Evolutionary conservation across 64 coral and sea anemone genomes (phyloP).

Genomic region (Montipora efflorescens): DNA sequence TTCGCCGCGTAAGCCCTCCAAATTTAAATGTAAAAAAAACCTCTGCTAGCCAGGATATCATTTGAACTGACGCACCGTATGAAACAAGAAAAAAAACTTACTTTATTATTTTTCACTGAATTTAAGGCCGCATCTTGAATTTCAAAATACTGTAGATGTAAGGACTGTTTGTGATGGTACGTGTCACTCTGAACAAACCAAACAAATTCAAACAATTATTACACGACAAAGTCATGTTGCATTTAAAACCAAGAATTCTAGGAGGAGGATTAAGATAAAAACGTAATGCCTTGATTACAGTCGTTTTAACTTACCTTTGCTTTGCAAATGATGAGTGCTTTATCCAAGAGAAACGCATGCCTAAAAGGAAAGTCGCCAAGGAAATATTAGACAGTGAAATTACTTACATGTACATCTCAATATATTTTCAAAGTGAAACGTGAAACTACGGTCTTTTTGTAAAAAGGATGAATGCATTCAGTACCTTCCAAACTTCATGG

Average conservation of each 20-base stretch:
- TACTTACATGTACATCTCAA: too few species aligned
- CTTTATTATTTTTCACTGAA: constrained; percentile 54
- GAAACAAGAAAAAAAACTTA: neutral
- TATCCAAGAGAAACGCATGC: constrained; percentile 94
- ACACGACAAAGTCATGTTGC: neutral
- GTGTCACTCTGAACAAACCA: constrained; percentile 76
- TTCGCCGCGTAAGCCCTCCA: too few species aligned
- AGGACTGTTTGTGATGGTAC: constrained; percentile 94
- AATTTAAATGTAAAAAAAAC: too few species aligned
- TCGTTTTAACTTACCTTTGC: constrained; percentile 68
- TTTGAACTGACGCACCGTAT: neutral
- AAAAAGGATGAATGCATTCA: too few species aligned
- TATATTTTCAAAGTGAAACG: too few species aligned
- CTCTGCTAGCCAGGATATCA: too few species aligned
- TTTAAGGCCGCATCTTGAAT: constrained; percentile 78
- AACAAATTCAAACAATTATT: neutral
- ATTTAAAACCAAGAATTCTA: too few species aligned
- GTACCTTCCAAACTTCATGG: too few species aligned
- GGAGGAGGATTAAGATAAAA: too few species aligned
- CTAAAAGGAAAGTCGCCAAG: constrained; percentile 59
- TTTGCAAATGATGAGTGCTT: constrained; percentile 90
- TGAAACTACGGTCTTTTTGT: too few species aligned
- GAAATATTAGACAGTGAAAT: too few species aligned
- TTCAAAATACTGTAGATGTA: constrained; percentile 95
- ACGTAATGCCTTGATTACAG: too few species aligned